Evolutionary conservation across 1,140 invertebrate genomes (phyloP), one percentile per base, ranked within the genome.

Genomic region (Araneus ventricosus): DNA sequence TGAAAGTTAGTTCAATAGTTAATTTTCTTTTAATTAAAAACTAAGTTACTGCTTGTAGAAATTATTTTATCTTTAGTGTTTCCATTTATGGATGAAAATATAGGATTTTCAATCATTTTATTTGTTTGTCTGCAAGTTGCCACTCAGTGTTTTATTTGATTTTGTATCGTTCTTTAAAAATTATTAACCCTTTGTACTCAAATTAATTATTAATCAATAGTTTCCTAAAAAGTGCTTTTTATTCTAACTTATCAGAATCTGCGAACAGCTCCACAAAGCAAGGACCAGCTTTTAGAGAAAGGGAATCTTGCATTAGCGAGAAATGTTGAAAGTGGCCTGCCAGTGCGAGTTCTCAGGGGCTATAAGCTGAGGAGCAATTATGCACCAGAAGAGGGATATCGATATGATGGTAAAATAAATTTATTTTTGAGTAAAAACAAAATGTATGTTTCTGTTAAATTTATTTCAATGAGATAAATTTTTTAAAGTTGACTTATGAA

Each of bases 351-450:
- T n/a, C 75, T 91, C 45, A 79, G 89, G 30, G 89, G 89, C 1
- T 91, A 91, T 45, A 91, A 91, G 41, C 59, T 91, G 17, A 59
- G 22, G 24, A 91, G 89, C 63, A 57, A 91, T 45, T 91, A 41
- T 84, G 89, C 89, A 27, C 89, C 89, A 8, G 14, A 22, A 5
- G 75, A 82, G 41, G 89, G 89, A 41, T 91, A 91, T 63, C 27
- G 89, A 59, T 91, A 91, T 84, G 89, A 91, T 91, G 89, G 89
- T 91, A 84, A 84, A n/a, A 30, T 30, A 39, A 39, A 52, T 30
- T 30, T 8, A 22, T 39, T 80, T 37, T 39, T 39, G 41, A 45
- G 41, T 82, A 24, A 24, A 82, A 39, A 34, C 4, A 22, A 20
- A 61, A 61, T 61, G 22, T 7, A 22, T 61, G 5, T 61, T 52